Base-by-base conservation (phyloP, 92 coral and sea anemone genomes). In the Umimayanthus kanabou region DNA sequence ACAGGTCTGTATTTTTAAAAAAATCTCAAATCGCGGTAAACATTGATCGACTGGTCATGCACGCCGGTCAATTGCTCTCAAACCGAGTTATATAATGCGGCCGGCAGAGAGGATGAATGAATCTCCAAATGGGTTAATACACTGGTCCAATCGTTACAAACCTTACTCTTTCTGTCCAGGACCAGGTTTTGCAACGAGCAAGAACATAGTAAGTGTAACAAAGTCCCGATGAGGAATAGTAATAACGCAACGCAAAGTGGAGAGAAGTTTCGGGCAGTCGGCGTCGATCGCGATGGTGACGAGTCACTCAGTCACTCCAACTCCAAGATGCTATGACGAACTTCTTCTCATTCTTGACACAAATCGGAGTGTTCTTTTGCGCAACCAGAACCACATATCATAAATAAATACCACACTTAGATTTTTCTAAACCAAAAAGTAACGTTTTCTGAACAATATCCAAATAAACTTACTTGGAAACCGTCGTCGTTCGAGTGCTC, bases 401-500 rank as follows among this genome's bases (percentile, higher is more conserved):
- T 42, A 7, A 66, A 45, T 29, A 22, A 2, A 70, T 8, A 20
- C 45, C 43, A 5, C 25, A 25, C 66, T 70, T 83, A 15, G 4
- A 45, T 4, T 70, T 11, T 45, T 42, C 43, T 42, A 83, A 69
- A 70, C 87, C 45, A 69, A 83, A 83, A 82, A 23, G 33, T 33
- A 71, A 14, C 26, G 69, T 22, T 47, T 76, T 49, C 66, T 39
- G 39, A 90, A 39, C 28, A 74, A 42, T 79, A 47, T 43, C 85
- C 42, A 53, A 53, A 61, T 40, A 84, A 47, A 49, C 79, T 39
- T 86, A 97, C 99, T 93, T 95, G 97, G 84, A 88, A 92, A 66
- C 92, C 97, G 14, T 85, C 92, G 37, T 90, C 93, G 55, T 90
- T 92, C 1, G 96, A 86, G 91, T 93, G 97, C 45, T 93, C 95